Evolutionary conservation across 92 coral and sea anemone genomes (phyloP).

Genomic region (Zoanthus solanderi): DNA sequence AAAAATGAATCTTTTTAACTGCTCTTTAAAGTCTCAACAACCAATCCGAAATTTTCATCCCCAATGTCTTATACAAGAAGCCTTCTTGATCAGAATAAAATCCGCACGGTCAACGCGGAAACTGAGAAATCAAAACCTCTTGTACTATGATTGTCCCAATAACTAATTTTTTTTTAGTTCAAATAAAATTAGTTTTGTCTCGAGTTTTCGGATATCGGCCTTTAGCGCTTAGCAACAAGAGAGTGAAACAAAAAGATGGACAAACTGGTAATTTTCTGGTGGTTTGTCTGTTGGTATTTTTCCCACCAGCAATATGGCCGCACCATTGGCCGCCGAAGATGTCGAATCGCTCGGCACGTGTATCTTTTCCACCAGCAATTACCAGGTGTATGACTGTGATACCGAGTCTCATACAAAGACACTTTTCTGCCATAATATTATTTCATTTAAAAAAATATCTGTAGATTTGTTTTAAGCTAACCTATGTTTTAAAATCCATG

Average conservation of each 20-base stretch:
- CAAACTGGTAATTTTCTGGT: constrained; percentile 5
- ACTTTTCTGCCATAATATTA: background rate
- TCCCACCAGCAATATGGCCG: constrained; percentile 16
- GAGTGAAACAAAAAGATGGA: constrained; percentile 18
- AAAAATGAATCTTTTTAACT: constrained; percentile 16
- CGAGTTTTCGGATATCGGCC: constrained; percentile 27
- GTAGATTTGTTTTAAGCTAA: background rate
- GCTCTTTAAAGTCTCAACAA: constrained; percentile 14
- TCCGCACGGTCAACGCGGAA: background rate
- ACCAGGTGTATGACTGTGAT: constrained; percentile 35
- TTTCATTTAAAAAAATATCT: background rate
- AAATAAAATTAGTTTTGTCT: constrained; percentile 35
- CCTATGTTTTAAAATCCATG: background rate
- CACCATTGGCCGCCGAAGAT: constrained; percentile 10
- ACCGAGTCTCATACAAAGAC: constrained; percentile 2
- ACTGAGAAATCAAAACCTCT: background rate
- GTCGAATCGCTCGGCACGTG: constrained; percentile 31
- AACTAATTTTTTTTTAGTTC: constrained; percentile 10
- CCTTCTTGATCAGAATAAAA: background rate
- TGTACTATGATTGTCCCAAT: background rate
- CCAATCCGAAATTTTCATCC: background rate
- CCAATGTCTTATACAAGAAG: background rate
- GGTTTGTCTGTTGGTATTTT: background rate
- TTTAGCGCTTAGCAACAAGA: constrained; percentile 50
- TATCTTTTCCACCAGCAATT: background rate